Percentiles rank a stretch among this genome's conserved stretches.
Evolutionary conservation across 2,797 vertebrate genomes (phyloP).

Genomic region (Nasua narica): DNA sequence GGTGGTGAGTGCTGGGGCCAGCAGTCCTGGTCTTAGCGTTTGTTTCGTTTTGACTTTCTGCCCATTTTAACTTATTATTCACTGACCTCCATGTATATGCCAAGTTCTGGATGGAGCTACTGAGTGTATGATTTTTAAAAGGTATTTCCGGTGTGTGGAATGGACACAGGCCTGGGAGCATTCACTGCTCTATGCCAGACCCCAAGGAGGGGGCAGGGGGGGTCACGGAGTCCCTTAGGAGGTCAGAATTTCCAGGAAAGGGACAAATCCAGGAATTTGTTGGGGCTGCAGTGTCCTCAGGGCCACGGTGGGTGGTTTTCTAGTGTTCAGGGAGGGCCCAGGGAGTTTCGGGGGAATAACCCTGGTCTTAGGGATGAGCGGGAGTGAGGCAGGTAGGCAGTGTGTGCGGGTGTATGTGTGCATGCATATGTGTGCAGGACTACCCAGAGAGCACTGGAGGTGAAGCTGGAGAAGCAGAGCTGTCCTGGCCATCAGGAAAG

Average conservation of each 20-base stretch:
- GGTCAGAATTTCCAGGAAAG: background rate
- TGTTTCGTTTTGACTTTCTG: background rate
- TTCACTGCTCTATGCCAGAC: background rate
- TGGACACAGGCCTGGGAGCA: background rate
- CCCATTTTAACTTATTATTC: background rate
- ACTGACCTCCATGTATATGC: background rate
- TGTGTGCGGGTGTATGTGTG: background rate
- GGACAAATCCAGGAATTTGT: background rate
- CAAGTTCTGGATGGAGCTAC: background rate
- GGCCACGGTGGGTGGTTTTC: background rate
- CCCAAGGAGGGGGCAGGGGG: accelerated
- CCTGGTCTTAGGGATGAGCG: background rate
- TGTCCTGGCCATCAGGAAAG: background rate
- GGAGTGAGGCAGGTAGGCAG: background rate
- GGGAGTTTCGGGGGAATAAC: background rate
- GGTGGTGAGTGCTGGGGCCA: background rate
- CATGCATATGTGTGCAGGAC: background rate
- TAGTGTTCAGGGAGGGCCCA: background rate
- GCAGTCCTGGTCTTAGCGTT: background rate
- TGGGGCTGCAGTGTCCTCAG: background rate
- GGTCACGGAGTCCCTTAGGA: background rate
- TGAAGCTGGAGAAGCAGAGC: background rate
- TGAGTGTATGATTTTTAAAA: background rate
- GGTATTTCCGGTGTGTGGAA: background rate
- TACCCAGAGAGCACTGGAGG: background rate